Evolutionary conservation across 2,797 vertebrate genomes (phyloP), one percentile per base, ranked within the genome.

Genomic region (Acanthurus tractus): DNA sequence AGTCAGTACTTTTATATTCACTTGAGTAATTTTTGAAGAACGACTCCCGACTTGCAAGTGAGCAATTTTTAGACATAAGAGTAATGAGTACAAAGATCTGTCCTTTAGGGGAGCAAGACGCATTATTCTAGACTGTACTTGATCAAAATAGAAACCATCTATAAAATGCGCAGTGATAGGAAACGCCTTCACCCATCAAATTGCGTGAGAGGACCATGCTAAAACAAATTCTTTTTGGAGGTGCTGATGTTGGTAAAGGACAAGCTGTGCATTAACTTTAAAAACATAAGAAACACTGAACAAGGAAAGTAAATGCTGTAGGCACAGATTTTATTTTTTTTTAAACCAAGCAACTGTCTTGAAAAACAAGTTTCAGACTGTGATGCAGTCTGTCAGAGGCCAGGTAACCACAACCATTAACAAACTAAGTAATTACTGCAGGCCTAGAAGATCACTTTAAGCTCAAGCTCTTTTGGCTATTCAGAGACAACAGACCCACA

Each of bases 21-120:
- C 54, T 50, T 81, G 42, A 70, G 57, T 61, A 0, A 63, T 81
- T 74, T 78, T 78, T 34, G 48, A 67, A 78, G 52, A 81, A 70
- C 2, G 9, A 62, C 59, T 49, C 10, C 4, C 0, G 2, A 22
- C 55, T 65, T 65, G 29, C 57, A 72, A 78, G 50, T 40, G 59
- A 71, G 61, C 42, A 65, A 17, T 77, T 68, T 79, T 77, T 82
- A 57, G 50, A 70, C 38, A 23, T 62, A 12, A 61, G 63, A 73
- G 52, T 72, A 76, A 76, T 49, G 50, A 68, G 12, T 25, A 56
- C 25, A 71, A 67, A 71, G 34, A 74, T 50, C 17, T 50, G 55
- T 75, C 48, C 52, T 78, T 80, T 56, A 66, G 36, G 29, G 42
- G 18, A 58, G 70, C 8, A 20, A 63, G 77, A 70, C 52, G 49